Evolutionary conservation across 2,113 vertebrate species (phyloP), one percentile per base, ranked within the genome.

Genomic region (Glaucidium brasilianum): DNA sequence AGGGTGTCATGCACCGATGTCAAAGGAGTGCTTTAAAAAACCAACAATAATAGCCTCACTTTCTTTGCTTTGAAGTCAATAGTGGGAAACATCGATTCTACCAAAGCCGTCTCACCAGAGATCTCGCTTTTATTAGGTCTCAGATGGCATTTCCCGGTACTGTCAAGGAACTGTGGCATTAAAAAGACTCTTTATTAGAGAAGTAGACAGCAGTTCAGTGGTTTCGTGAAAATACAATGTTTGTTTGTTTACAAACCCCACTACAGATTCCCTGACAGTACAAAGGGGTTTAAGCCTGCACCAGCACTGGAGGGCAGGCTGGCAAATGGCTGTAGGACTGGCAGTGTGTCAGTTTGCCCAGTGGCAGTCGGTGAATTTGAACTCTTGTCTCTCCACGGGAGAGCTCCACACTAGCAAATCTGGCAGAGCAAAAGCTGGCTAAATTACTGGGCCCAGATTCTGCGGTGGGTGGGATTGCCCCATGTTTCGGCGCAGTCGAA

Each of bases 11-110:
- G 95, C 53, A 34, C 53, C n/a, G 84, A 82, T 95, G 91, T 80
- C 94, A 91, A 72, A 82, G 37, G 62, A 94, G 77, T 66, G 84
- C 45, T 92, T 91, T 58, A 49, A 85, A 74, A 74, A 85, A 64
- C 1, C 34, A 89, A 7, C 56, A 90, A 18, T 87, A 89, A 59
- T 82, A 74, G 80, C 69, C 52, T 87, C 72, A 34, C 78, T 96
- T 96, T 81, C 19, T 81, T 95, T 89, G n/a, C 80, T 94, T 95
- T 96, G 92, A 97, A 97, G 89, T 91, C 62, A 58, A 35, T 62
- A 41, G 84, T 76, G 94, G 71, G 75, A 88, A 96, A 52, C 74
- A 95, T 79, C 58, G 39, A 34, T 72, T 88, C 77, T 85, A 69
- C 75, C 89, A 90, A 87, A 92, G 71, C 89, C 76, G 89, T 84